Evolutionary conservation across 2,888 invertebrate species (phyloP), one percentile per base, ranked within the genome.

Genomic region (Melinaea marsaeus): DNA sequence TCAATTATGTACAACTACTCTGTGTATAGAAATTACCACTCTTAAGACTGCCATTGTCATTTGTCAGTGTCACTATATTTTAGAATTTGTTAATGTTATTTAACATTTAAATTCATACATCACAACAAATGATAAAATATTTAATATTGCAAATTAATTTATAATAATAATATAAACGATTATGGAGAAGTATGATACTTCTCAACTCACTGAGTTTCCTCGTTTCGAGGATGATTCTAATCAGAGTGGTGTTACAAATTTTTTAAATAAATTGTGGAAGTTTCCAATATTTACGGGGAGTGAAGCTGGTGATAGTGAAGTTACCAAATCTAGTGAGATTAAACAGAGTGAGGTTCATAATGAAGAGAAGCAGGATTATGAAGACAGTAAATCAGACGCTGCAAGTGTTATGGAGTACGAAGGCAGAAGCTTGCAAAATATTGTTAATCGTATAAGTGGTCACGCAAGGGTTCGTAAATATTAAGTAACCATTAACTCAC

Each of bases 371-470:
- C 77, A 76, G 62, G 83, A 84, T 37, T 74, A 74, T 67, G 83
- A 84, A 11, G 81, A 80, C 64, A 68, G 74, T 7, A 85, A 85
- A 71, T 75, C 85, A 1, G 91, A 84, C 70, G 80, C 78, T 54
- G 86, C 78, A 11, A 79, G 79, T 22, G 90, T 93, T 22, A 93
- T 93, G 61, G 91, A 92, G 55, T 87, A 90, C 13, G 95, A 95
- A 81, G 95, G 94, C n/a, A 91, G 95, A 64, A 96, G 95, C 80
- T 92, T 97, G 74, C 94, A 95, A 0, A 97, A 96, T 90, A 97
- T 98, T 66, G 88, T 98, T 32, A 95, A 94, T 76, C 92, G 97
- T 73, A 96, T 98, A 58, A 96, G 96, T 77, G 97, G 95, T 81
- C 93, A 98, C 58, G 92, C 97, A 74, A 94, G 93, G 77, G 96